phyloP scores from a whole-genome alignment of 2,888 invertebrate species.

The Linhomoeus sp. region DNA sequence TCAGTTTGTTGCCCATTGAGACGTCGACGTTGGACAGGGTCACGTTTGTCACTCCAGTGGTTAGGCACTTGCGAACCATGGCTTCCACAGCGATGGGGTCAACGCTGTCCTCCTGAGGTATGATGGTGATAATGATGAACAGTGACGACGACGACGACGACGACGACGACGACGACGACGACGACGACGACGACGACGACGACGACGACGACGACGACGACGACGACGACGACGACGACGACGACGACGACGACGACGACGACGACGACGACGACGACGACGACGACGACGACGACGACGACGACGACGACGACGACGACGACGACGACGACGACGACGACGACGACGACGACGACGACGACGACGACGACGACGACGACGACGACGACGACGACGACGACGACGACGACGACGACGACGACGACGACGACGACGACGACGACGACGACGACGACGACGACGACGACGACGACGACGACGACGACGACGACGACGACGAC shows the following conservation, averaged over 20 bases:
- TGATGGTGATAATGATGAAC: too few relatives aligned
- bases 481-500: background rate
- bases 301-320: conserved; percentile 8
- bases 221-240: conserved; percentile 9
- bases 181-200: conserved; percentile 7
- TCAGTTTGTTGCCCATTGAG: background rate
- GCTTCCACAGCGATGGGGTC: conserved; percentile 19
- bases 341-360: conserved; percentile 8
- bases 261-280: conserved; percentile 8
- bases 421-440: conserved; percentile 8
- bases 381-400: conserved; percentile 8
- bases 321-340: conserved; percentile 3
- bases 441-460: conserved; percentile 3
- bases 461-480: conserved; percentile 7
- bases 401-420: conserved; percentile 2
- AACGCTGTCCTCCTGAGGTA: background rate
- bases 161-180: conserved; percentile 2
- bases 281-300: conserved; percentile 2
- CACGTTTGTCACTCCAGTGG: conserved; percentile 23
- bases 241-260: conserved; percentile 9
- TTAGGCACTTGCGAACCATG: conserved; percentile 26
- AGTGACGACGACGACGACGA: conserved; percentile 2
- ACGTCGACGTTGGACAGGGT: conserved; percentile 16
- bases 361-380: conserved; percentile 3
- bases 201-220: conserved; percentile 10